phyloP scores from a whole-genome alignment of 2,797 vertebrate genomes.

The Pseudocheirus occidentalis region DNA sequence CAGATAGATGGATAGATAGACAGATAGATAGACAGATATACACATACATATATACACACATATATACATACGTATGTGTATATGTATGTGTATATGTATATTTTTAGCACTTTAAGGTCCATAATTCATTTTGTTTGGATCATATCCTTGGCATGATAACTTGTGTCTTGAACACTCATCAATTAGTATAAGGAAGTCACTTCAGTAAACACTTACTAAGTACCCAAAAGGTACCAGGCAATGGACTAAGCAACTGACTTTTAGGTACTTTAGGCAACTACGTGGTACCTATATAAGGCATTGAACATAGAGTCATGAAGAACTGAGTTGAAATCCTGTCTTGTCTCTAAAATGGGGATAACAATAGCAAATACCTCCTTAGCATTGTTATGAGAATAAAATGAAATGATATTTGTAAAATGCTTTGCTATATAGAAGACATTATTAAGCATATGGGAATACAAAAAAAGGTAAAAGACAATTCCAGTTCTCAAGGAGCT shows the following conservation, averaged over 20 bases:
- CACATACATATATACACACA: too few species aligned
- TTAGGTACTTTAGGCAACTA: not conserved
- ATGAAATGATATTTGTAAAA: not conserved
- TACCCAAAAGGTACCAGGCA: not conserved
- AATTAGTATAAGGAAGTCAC: conserved; percentile 18
- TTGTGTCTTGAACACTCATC: conserved; percentile 1
- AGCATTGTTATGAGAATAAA: not conserved
- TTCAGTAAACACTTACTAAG: not conserved
- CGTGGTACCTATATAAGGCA: not conserved
- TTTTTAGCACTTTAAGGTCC: conserved; percentile 34
- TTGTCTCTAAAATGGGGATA: not conserved
- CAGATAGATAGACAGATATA: too few species aligned
- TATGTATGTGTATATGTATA: not conserved
- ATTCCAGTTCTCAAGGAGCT: not conserved
- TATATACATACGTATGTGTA: too few species aligned
- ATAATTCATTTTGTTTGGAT: not conserved
- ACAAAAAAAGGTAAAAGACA: not conserved
- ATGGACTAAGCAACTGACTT: not conserved
- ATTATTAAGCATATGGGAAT: not conserved
- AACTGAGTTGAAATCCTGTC: not conserved
- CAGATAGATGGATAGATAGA: too few species aligned
- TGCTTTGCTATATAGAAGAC: not conserved
- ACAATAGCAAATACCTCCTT: not conserved
- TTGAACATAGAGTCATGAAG: not conserved
- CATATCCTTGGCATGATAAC: not conserved